Evolutionary conservation across 2,797 vertebrate species (phyloP), one percentile per base, ranked within the genome.

Genomic region (Gallirallus australis): DNA sequence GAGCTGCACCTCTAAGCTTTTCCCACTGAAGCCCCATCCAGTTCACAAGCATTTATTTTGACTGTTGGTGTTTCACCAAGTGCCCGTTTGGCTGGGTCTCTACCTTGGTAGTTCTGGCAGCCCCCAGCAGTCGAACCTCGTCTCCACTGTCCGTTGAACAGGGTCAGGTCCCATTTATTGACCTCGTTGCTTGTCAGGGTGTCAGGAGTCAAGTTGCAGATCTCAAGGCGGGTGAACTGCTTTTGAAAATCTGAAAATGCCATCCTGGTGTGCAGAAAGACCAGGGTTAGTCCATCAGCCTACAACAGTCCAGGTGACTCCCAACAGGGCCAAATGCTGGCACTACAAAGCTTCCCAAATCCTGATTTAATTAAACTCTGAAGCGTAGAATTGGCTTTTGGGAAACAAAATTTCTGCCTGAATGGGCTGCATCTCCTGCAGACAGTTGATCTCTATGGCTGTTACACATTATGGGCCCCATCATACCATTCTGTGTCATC

Each of bases 151-250:
- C 99, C 98, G 0, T 97, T 97, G 8, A 98, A 99, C 73, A 99
- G 97, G 33, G 97, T 97, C 82, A 98, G 94, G 27, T 98, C 98
- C 99, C 99, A 99, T 72, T 98, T 98, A 72, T 98, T 98, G 40
- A 98, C 69, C 0, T 98, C 85, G 12, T 98, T 97, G 4, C 97
- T 98, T 7, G 95, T 97, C 47, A 99, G 92, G 9, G 98, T 97
- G 89, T 99, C 99, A 0, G 98, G 99, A 24, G 98, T 98, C 97
- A 99, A 93, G 64, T 96, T 99, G 97, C 99, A 99, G 90, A 99
- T 98, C 95, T 99, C 99, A 17, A 99, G 92, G 2, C 98, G 97
- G 6, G 98, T 99, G 92, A 99, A 99, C 53, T 99, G 97, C 45
- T 93, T 97, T 86, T 97, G 37, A 92, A 99, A 99, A 15, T 99